Evolutionary conservation across 2,797 vertebrate species (phyloP).

Genomic region (Gadopsis bispinosus): DNA sequence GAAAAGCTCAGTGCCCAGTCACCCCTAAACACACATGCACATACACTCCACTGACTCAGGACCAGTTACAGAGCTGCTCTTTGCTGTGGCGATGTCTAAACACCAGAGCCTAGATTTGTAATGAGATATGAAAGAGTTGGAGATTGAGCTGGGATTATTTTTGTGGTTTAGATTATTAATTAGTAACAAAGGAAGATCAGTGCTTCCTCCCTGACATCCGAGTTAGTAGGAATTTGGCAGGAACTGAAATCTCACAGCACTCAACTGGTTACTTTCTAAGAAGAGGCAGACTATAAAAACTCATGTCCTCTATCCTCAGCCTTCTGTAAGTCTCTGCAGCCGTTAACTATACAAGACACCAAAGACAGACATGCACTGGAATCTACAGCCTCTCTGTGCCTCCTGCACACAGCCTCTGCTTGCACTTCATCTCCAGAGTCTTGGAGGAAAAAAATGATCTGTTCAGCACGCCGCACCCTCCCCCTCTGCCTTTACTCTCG

Average conservation of each 20-base stretch:
- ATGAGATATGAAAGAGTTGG: conserved; percentile 9
- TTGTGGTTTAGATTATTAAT: conserved; percentile 14
- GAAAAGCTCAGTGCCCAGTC: conserved; percentile 63
- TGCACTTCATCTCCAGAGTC: conserved; percentile 69
- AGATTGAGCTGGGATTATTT: conserved; percentile 28
- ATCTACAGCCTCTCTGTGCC: conserved; percentile 70
- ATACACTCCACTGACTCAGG: conserved; percentile 76
- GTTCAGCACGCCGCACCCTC: conserved; percentile 60
- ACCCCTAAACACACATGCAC: conserved; percentile 38
- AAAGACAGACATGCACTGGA: conserved; percentile 85
- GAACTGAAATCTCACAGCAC: conserved; percentile 43
- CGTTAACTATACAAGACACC: conserved; percentile 64
- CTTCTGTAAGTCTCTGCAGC: conserved; percentile 36
- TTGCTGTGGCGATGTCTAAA: conserved; percentile 24
- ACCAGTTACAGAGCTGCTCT: conserved; percentile 60
- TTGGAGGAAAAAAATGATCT: conserved; percentile 43
- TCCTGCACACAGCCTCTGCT: conserved; percentile 64
- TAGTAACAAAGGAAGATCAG: conserved; percentile 25
- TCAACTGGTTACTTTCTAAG: conserved; percentile 31
- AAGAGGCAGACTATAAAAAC: conserved; percentile 20
- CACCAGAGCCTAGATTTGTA: conserved; percentile 30
- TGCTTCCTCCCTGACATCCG: conserved; percentile 3
- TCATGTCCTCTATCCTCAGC: conserved; percentile 24
- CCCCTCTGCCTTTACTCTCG: conserved; percentile 38
- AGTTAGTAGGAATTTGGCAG: conserved; percentile 27